Evolutionary conservation across 2,888 invertebrate genomes (phyloP), one percentile per base, ranked within the genome.

Genomic region (Calliphora vomitoria): DNA sequence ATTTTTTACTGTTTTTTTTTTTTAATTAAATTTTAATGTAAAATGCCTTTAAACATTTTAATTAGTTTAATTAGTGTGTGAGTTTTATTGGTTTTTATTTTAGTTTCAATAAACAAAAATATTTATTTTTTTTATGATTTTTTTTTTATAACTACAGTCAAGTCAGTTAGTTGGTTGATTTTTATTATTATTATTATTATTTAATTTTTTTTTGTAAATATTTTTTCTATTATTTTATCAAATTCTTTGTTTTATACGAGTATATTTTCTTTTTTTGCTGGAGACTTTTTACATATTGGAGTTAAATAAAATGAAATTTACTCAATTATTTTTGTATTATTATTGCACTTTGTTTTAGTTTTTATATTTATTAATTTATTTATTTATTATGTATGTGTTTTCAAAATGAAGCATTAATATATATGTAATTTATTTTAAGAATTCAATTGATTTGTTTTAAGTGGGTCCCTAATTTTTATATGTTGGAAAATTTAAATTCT

Each of bases 401-500:
- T 58, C 8, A 20, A 58, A n/a, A 62, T 53, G 18, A 69, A 75
- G 72, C 66, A 64, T n/a, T 72, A n/a, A n/a, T n/a, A n/a, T 53
- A 20, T 62, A 10, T 69, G 4, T 20, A 60, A 18, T 13, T 78
- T 72, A 44, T 71, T 71, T 75, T 62, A 76, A 78, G 64, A 72
- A 25, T 69, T 80, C 53, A 86, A 76, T 75, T 85, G 80, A 81
- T 71, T 82, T 74, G 66, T 75, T 76, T 86, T 68, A 64, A 69
- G 76, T 87, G 87, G 87, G 87, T 87, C 87, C 87, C 87, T 87
- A 86, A 87, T 75, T 83, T 81, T 79, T 86, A 60, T 72, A 25
- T 80, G 31, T 78, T 71, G 60, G 55, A 80, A 79, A 82, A 71
- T 79, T 74, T 60, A 82, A 50, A 78, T 86, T 86, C 66, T 74